Conservation (phyloP, 2,113 vertebrate species). For the Zapornia atra region DNA sequence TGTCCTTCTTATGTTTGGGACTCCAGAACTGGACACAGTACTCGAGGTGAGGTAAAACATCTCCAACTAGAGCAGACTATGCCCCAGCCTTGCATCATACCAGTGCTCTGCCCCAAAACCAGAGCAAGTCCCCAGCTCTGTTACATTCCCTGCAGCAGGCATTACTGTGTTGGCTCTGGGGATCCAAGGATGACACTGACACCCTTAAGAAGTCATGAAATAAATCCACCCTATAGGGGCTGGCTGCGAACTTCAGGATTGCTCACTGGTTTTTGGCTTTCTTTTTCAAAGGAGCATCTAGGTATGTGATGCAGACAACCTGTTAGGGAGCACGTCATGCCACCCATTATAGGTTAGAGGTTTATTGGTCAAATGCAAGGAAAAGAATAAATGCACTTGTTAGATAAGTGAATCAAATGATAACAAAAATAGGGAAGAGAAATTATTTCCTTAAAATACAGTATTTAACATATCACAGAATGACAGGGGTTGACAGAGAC, state of each 20-base stretch:
- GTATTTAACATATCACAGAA: background rate
- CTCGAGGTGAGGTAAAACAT: background rate
- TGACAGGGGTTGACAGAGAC: no score
- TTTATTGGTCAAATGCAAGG: background rate
- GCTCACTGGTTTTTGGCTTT: rapidly evolving
- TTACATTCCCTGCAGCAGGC: background rate
- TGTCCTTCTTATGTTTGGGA: no score
- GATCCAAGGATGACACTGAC: background rate
- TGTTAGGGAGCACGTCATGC: background rate
- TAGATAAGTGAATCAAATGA: background rate
- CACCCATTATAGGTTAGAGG: background rate
- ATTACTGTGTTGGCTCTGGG: background rate
- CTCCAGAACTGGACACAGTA: no score
- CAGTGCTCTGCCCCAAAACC: background rate
- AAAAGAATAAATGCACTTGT: background rate
- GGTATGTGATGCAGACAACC: rapidly evolving
- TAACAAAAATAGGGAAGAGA: background rate
- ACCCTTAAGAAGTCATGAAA: background rate
- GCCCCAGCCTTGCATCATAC: background rate
- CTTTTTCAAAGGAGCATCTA: background rate
- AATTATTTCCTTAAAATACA: background rate
- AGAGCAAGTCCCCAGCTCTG: background rate
- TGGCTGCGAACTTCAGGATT: background rate
- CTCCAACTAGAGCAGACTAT: background rate
- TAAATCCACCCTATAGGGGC: no score